Percentiles rank a stretch among this genome's conserved stretches.
Evolutionary conservation across 2,113 vertebrate species (phyloP).

Genomic region (Phylloscopus whistleri): DNA sequence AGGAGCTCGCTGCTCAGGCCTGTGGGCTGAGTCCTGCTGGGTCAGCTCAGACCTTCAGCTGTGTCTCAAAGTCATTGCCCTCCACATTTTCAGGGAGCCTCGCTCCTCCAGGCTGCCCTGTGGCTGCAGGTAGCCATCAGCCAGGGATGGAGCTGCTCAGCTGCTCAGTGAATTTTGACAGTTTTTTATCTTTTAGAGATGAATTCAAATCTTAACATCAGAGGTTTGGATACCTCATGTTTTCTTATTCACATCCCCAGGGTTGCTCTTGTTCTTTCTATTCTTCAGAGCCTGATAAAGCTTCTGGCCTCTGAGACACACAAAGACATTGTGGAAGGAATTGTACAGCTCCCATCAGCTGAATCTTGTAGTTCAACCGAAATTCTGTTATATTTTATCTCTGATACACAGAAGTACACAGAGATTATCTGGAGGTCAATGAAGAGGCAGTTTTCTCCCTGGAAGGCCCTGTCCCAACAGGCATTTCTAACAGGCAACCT

Average conservation of each 20-base stretch:
- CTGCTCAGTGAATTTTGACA: neutral
- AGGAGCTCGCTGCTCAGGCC: neutral
- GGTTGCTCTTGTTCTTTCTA: neutral
- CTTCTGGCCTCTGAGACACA: neutral
- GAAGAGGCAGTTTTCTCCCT: neutral
- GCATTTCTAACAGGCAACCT: neutral
- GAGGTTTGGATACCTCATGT: neutral
- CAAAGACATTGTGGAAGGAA: neutral
- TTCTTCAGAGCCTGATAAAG: neutral
- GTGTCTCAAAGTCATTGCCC: neutral
- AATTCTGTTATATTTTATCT: neutral
- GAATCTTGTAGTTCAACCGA: neutral
- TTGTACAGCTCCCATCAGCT: neutral
- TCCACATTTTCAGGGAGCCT: neutral
- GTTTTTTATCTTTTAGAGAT: neutral
- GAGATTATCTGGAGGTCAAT: neutral
- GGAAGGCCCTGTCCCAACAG: neutral
- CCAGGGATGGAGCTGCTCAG: neutral
- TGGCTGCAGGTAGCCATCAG: neutral
- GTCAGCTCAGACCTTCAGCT: neutral
- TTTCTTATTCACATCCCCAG: neutral
- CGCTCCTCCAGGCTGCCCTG: neutral
- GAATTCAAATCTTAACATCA: neutral
- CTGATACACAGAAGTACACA: neutral
- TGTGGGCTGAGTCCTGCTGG: rapidly evolving